Base-by-base conservation (phyloP, 1,140 invertebrate species). In the Aphis gossypii region DNA sequence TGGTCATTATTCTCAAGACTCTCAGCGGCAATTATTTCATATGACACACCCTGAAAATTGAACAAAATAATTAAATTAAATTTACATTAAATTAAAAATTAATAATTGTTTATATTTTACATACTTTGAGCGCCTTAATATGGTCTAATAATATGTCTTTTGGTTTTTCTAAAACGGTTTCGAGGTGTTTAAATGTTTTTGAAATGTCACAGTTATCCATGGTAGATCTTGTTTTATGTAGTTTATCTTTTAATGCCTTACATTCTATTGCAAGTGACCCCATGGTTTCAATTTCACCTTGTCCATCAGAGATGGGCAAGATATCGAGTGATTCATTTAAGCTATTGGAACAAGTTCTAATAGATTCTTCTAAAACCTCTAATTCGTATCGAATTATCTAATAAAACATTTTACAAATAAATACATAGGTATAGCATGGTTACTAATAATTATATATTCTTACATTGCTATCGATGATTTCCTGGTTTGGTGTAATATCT, bases 71-170 rank as follows among this genome's bases (percentile, higher is more conserved):
- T 83, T 35, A 0, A 82, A 76, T 41, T 82, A 51, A 30, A 48
- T 84, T 46, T n/a, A 86, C 0, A 76, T 35, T 35, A 44, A 92
- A 46, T 68, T 44, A 14, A 82, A 60, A 82, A 46, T 68, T 68
- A 1, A 76, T 30, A 82, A n/a, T 38, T 84, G 25, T 41, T 25
- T 51, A 2, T 38, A 41, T 41, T 41, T 41, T 41, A 92, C 92
- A 54, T 93, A 93, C 92, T 54, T 84, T 54, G 25, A 93, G 92
- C 9, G 92, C 44, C 18, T 86, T 93, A 30, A 54, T 86, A 7
- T 93, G 92, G 11, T 86, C 92, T 21, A 38, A 41, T 38, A 93
- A 25, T 21, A 82, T 54, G 20, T 86, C 82, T 41, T 54, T 93
- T 30, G 92, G 82, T 93, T 93, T 86, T 93, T 93, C 82, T 30